Conservation (phyloP, 2,797 vertebrate genomes). For the Scomberomorus guttatus region DNA sequence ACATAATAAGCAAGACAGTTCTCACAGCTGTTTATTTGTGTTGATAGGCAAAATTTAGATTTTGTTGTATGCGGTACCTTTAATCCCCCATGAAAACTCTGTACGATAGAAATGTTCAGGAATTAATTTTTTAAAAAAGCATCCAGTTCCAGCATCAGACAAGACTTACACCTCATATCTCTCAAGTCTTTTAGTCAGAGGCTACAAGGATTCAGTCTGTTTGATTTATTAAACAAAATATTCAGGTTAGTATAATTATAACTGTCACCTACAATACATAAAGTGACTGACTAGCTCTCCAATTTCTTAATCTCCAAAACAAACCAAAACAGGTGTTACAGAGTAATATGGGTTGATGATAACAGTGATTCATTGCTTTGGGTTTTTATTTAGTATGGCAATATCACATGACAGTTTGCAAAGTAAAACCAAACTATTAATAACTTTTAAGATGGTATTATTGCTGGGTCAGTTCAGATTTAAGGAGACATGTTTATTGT, state of each 20-base stretch:
- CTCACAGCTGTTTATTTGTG: slow-evolving; percentile 10
- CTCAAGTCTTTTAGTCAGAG: slow-evolving; percentile 4
- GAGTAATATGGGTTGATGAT: slow-evolving; percentile 18
- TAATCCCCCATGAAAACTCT: neutral
- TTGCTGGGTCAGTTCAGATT: neutral
- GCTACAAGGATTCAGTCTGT: slow-evolving; percentile 6
- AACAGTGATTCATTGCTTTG: slow-evolving; percentile 36
- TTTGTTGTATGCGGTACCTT: neutral
- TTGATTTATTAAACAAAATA: slow-evolving; percentile 38
- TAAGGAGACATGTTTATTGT: slow-evolving; percentile 1
- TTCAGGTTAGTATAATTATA: slow-evolving; percentile 9
- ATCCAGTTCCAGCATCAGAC: neutral
- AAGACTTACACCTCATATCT: neutral
- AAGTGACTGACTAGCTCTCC: neutral
- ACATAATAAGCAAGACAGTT: neutral
- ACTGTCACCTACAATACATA: slow-evolving; percentile 21
- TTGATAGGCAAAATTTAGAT: neutral
- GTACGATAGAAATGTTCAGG: neutral
- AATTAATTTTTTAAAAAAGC: neutral
- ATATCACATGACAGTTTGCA: slow-evolving; percentile 25
- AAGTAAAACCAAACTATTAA: slow-evolving; percentile 5
- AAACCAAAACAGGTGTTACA: slow-evolving; percentile 23
- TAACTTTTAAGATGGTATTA: neutral
- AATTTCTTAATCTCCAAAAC: slow-evolving; percentile 13
- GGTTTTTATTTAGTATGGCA: slow-evolving; percentile 20